Base-by-base conservation (phyloP, 30 jellyfish, hydroid and myxozoan species). In the Nemopilema nomurai region DNA sequence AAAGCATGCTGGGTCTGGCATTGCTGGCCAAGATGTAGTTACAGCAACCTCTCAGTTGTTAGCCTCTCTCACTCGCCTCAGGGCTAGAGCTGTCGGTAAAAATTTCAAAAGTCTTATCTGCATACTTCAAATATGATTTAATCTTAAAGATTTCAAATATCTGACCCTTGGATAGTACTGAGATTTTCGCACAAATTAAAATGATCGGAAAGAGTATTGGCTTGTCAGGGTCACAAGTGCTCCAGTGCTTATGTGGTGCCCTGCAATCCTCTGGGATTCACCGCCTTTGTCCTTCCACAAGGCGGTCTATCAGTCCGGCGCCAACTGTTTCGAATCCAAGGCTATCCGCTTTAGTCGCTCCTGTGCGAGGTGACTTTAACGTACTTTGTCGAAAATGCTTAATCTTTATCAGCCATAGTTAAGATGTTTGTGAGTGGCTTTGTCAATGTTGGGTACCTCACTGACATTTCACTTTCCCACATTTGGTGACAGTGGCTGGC, bases 291-390 rank as follows among this genome's bases (percentile, higher is more conserved):
- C 64, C 27, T 21, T 20, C 74, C 76, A 51, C 81, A 50, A 70
- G 65, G 21, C 63, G 80, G 74, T 57, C 92, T 83, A 51, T 70
- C 74, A 84, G 62, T 27, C 50, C 65, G 92, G 86, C 92, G 92
- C 92, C 92, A 83, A 85, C 64, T 71, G 79, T 79, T 41, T 32
- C 74, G 62, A 62, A 51, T 63, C 67, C 76, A 69, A 81, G 90
- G 82, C 49, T 72, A 81, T 71, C 63, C 76, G 67, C 76, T 76
- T 72, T 62, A 51, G 76, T 20, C 31, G 28, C 86, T 74, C 71
- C 84, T 76, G 26, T 57, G 63, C 33, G 31, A 69, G 57, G 13
- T 41, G 13, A 41, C 57, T 13, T 6, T 41, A 41, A 41, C 57
- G 9, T 6, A 3, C 57, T 13, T 41, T 3, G 6, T 6, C 57